Evolutionary conservation across 2,797 vertebrate genomes (phyloP).

Genomic region (Dallia pectoralis): DNA sequence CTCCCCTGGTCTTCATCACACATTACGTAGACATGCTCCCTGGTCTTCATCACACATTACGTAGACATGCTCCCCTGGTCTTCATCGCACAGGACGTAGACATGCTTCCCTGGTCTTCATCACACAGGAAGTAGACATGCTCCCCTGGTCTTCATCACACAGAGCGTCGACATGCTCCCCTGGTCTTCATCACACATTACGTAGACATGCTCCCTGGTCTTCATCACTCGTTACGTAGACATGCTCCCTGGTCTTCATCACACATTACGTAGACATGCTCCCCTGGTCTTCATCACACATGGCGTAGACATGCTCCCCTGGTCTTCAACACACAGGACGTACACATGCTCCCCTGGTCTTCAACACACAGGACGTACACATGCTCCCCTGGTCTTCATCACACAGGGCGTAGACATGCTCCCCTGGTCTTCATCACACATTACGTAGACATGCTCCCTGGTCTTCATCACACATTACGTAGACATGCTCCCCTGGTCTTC

Average conservation of each 20-base stretch:
- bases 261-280: constrained; percentile 51
- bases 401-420: constrained; percentile 52
- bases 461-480: constrained; percentile 41
- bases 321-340: constrained; percentile 41
- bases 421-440: too few species aligned
- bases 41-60: constrained; percentile 37
- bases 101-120: constrained; percentile 20
- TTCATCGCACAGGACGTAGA: constrained; percentile 42
- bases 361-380: constrained; percentile 39
- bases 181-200: constrained; percentile 37
- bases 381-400: constrained; percentile 29
- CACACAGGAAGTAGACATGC: constrained; percentile 53
- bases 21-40: constrained; percentile 35
- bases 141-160: too few species aligned
- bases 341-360: too few species aligned
- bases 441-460: constrained; percentile 32
- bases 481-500: too few species aligned
- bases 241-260: constrained; percentile 28
- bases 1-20: too few species aligned
- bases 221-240: too few species aligned
- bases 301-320: constrained; percentile 35
- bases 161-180: constrained; percentile 38
- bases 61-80: too few species aligned
- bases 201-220: too few species aligned
- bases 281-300: too few species aligned